Evolutionary conservation across 1,140 invertebrate genomes (phyloP).

Genomic region (Trachymyrmex cornetzi): DNA sequence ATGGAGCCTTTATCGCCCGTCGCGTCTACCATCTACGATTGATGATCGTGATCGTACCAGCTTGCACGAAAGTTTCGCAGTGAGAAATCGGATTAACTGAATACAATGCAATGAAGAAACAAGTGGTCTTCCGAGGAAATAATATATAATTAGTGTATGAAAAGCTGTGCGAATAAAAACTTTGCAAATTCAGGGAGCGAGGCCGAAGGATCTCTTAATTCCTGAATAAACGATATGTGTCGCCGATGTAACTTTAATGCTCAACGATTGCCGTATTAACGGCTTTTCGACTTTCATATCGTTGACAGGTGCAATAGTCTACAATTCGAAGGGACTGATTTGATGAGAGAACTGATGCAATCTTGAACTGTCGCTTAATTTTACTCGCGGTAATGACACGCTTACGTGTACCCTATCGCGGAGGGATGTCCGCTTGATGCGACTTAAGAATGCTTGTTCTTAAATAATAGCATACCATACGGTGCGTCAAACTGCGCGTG

Average conservation of each 20-base stretch:
- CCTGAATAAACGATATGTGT: neutral
- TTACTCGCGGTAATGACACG: conserved; percentile 76
- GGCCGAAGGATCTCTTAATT: neutral
- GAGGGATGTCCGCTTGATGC: conserved; percentile 62
- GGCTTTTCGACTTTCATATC: neutral
- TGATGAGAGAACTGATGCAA: conserved; percentile 75
- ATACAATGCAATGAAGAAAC: neutral
- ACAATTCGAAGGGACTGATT: conserved; percentile 71
- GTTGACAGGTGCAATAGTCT: conserved; percentile 40
- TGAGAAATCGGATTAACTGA: neutral
- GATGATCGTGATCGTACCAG: conserved; percentile 18
- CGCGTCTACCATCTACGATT: conserved; percentile 16
- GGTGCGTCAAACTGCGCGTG: neutral
- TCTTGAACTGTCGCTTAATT: conserved; percentile 71
- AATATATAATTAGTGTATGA: neutral
- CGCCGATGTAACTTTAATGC: conserved; percentile 54
- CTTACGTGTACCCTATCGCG: conserved; percentile 56
- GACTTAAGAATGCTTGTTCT: conserved; percentile 66
- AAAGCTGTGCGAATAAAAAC: neutral
- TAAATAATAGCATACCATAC: conserved; percentile 68
- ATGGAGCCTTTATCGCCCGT: conserved; percentile 12
- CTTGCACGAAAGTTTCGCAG: neutral
- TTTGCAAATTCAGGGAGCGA: neutral
- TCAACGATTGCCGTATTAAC: neutral
- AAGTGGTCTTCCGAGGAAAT: neutral